A percentile compares a stretch with the other conserved stretches of the same genome.
These are phyloP conservation scores for Julus scandinavius DNA, from an alignment of 2,888 invertebrate genomes.

Conservation along the genomic window DNA sequence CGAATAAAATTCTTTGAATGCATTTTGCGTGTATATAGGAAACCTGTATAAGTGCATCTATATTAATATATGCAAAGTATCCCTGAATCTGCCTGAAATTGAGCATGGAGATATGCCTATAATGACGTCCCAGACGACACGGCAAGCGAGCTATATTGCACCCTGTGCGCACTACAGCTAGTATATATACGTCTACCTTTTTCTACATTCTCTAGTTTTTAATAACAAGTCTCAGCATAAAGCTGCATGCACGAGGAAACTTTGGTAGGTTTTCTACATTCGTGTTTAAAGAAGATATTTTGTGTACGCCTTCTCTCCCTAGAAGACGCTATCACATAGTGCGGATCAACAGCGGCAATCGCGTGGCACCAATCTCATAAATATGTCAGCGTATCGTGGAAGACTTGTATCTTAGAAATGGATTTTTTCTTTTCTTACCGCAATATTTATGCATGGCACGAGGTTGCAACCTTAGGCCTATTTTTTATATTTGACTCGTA, in stretches of 20 bases:
- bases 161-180: not conserved
- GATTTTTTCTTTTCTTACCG: not conserved
- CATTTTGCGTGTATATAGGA: slow-evolving; percentile 26
- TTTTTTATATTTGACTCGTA: not conserved
- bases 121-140: slow-evolving; percentile 21
- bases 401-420: not conserved
- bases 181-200: not conserved
- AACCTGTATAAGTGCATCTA: slow-evolving; percentile 10
- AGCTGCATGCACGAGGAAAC: not conserved
- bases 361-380: not conserved
- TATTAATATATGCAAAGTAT: slow-evolving; percentile 33
- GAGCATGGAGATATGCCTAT: slow-evolving; percentile 7
- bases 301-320: not conserved
- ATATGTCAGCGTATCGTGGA: not conserved
- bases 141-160: not conserved
- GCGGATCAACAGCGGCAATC: slow-evolving; percentile 8
- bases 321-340: not conserved
- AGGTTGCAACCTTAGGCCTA: slow-evolving; percentile 15
- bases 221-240: not conserved
- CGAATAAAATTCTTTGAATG: not conserved
- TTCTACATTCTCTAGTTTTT: slow-evolving; percentile 5
- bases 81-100: slow-evolving; percentile 11
- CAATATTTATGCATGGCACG: slow-evolving; percentile 6
- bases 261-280: not conserved
- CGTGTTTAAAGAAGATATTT: slow-evolving; percentile 33